A percentile compares a stretch with the other conserved stretches of the same genome.
Evolutionary conservation across 2,888 invertebrate genomes (phyloP).

Genomic region (Pachliopta kotzebuea): DNA sequence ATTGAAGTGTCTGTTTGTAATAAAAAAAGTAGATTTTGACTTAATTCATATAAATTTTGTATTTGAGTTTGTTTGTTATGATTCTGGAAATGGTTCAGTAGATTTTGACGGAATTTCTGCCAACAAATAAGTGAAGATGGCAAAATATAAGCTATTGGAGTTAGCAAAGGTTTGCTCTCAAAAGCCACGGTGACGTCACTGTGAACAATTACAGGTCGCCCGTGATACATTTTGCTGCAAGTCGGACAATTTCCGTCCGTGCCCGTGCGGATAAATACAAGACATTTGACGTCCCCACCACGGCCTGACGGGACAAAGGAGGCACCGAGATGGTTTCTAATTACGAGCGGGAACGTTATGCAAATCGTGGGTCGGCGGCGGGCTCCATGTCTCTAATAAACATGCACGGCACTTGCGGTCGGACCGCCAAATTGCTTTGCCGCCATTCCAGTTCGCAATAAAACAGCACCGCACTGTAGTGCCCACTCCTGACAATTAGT

Average conservation of each 20-base stretch:
- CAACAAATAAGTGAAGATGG: no score
- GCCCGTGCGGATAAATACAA: constrained; percentile 63
- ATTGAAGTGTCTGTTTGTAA: no score
- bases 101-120: no score
- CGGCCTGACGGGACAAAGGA: constrained; percentile 72
- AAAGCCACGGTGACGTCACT: constrained; percentile 32
- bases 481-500: constrained; percentile 60
- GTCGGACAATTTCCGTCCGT: constrained; percentile 60
- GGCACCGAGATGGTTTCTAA: constrained; percentile 78
- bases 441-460: constrained; percentile 58
- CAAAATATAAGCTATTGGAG: no score
- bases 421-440: constrained; percentile 70
- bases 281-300: constrained; percentile 63
- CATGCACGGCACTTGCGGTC: constrained; percentile 75
- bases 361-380: constrained; percentile 69
- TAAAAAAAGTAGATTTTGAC: no score
- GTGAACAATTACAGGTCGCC: constrained; percentile 32
- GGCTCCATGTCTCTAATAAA: constrained; percentile 76
- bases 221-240: constrained; percentile 49
- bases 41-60: no score
- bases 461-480: constrained; percentile 59
- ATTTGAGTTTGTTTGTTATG: no score
- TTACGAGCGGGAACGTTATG: constrained; percentile 78
- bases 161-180: no score
- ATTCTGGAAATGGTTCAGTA: no score